A percentile compares a stretch with the other conserved stretches of the same genome.
phyloP scores from a whole-genome alignment of 2,797 vertebrate species.

The Chromobotia macracanthus region DNA sequence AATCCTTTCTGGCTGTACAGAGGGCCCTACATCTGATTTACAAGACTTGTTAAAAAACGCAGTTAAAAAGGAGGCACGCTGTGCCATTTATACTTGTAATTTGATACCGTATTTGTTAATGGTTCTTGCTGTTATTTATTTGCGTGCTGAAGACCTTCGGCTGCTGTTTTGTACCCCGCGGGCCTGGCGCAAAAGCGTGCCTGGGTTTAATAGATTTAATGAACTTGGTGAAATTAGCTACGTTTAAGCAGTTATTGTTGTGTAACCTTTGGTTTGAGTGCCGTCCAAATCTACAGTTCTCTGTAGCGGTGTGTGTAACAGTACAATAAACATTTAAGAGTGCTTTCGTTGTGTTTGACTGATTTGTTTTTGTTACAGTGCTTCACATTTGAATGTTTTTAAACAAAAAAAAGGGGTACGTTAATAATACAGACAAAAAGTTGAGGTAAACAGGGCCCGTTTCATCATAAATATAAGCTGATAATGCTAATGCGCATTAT shows the following conservation, averaged over 20 bases:
- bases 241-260: constrained; percentile 27
- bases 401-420: not conserved
- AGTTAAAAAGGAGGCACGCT: constrained; percentile 87
- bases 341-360: not conserved
- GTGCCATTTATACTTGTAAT: constrained; percentile 93
- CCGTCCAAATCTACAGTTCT: constrained; percentile 9
- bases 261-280: constrained; percentile 37
- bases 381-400: not conserved
- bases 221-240: constrained; percentile 36
- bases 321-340: not conserved
- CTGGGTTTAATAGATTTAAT: constrained; percentile 46
- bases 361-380: not conserved
- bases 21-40: constrained; percentile 92
- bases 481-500: not conserved
- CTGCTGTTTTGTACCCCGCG: constrained; percentile 62
- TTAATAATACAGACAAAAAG: not conserved
- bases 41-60: constrained; percentile 93
- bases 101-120: constrained; percentile 93
- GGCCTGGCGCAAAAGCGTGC: constrained; percentile 63
- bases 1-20: constrained; percentile 84
- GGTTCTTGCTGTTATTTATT: constrained; percentile 86
- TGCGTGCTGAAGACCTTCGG: constrained; percentile 71
- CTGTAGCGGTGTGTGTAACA: constrained; percentile 36
- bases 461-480: not conserved
- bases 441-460: not conserved